Evolutionary conservation across 35 echinoderm and acorn worm genomes (phyloP).

Genomic region (Apostichopus californicus): DNA sequence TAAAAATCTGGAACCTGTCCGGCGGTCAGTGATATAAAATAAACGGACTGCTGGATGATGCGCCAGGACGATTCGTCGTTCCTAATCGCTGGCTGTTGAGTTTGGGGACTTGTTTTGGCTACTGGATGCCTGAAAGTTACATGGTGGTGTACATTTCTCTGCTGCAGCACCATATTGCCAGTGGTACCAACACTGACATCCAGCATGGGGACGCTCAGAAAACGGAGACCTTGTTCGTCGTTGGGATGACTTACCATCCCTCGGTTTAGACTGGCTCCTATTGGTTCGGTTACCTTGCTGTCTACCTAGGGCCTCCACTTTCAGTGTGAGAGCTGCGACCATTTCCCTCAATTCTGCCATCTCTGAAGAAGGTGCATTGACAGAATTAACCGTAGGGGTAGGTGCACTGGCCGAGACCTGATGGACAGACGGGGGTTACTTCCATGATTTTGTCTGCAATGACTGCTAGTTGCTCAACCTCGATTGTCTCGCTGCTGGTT

Average conservation of each 20-base stretch:
- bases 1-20: no score
- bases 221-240: not conserved
- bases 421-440: not conserved
- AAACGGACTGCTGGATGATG: not conserved
- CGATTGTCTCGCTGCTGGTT: no score
- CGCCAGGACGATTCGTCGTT: not conserved
- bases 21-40: not conserved
- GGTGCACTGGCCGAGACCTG: not conserved
- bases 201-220: not conserved
- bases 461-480: no score
- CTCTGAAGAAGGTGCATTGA: not conserved
- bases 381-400: not conserved
- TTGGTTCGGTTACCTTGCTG: not conserved
- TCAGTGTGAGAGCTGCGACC: not conserved
- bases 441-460: no score
- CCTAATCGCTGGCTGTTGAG: not conserved
- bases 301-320: not conserved
- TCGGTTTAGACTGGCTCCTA: not conserved
- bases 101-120: not conserved
- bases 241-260: not conserved
- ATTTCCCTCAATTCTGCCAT: not conserved
- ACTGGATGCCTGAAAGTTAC: not conserved
- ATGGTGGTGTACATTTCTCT: not conserved
- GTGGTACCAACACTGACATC: conserved; percentile 1
- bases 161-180: conserved; percentile 1